Evolutionary conservation across 2,888 invertebrate species (phyloP).

Genomic region (Podabrus alpinus): DNA sequence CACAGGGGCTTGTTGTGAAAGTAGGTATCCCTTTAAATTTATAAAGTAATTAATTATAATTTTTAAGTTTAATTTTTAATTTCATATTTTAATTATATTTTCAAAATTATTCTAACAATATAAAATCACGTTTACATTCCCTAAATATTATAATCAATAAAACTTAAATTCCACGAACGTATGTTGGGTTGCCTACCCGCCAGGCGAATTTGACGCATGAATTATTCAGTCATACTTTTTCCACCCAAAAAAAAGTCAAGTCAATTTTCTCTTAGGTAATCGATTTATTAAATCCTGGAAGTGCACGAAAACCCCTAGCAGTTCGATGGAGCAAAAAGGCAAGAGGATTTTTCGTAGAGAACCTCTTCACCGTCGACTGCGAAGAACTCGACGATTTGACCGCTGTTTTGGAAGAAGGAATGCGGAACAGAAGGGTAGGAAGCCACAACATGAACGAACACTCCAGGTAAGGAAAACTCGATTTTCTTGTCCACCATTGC

Average conservation of each 20-base stretch:
- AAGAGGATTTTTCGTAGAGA: conserved; percentile 92
- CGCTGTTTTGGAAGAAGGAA: conserved; percentile 93
- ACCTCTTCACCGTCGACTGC: conserved; percentile 93
- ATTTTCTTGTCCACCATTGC: not conserved
- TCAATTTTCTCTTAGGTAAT: conserved; percentile 69
- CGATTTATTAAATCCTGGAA: conserved; percentile 88
- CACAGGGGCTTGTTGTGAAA: conserved; percentile 67
- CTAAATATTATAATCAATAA: not conserved
- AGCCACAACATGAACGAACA: conserved; percentile 92
- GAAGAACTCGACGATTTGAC: conserved; percentile 89
- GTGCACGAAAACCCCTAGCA: conserved; percentile 78
- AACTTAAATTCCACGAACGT: not conserved
- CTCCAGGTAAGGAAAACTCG: conserved; percentile 65
- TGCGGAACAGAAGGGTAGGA: conserved; percentile 88
- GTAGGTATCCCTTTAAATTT: not conserved
- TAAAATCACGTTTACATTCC: not conserved
- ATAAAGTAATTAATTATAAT: no score
- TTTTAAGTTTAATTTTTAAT: no score
- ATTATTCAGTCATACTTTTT: no score
- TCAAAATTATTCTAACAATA: no score
- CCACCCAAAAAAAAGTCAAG: not conserved
- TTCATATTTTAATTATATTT: no score
- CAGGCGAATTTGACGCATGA: not conserved
- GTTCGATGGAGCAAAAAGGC: conserved; percentile 95
- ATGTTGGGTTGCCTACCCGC: not conserved